phyloP scores from a whole-genome alignment of 2,797 vertebrate species.

The Dendrocincla tyrannina region DNA sequence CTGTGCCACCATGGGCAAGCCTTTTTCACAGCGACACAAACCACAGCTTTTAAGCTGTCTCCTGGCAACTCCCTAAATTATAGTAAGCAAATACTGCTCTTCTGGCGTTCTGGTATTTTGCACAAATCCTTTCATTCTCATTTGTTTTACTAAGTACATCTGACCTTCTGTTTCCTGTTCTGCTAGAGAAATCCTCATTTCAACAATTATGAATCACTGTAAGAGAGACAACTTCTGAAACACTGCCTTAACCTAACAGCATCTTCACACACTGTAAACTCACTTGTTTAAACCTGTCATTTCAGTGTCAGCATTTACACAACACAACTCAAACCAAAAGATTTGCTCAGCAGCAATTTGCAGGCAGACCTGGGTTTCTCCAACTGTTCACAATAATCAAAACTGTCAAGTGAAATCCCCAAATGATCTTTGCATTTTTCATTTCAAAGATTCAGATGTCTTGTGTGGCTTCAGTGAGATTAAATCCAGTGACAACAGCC shows the following conservation, averaged over 20 bases:
- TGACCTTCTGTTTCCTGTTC: background rate
- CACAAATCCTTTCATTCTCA: background rate
- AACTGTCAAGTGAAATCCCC: background rate
- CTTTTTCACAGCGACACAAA: background rate
- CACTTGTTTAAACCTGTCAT: background rate
- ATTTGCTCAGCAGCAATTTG: background rate
- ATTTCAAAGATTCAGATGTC: background rate
- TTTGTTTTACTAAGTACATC: background rate
- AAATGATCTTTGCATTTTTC: background rate
- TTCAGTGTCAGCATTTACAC: background rate
- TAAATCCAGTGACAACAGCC: background rate
- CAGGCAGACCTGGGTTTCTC: background rate
- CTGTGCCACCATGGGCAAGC: fast-evolving
- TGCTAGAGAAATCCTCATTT: background rate
- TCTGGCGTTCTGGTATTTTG: background rate
- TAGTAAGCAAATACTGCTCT: background rate
- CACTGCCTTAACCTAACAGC: background rate
- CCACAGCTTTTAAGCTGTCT: background rate
- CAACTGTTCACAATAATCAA: background rate
- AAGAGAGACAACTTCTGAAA: background rate
- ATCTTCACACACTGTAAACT: background rate
- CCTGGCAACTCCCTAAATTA: background rate
- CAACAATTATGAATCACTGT: background rate
- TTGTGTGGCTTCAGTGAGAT: background rate
- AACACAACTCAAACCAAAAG: background rate